A percentile compares a stretch with the other conserved stretches of the same genome.
These are phyloP conservation scores for Ginglymostoma cirratum DNA, from an alignment of 2,113 vertebrate genomes.

Conservation along the genomic window DNA sequence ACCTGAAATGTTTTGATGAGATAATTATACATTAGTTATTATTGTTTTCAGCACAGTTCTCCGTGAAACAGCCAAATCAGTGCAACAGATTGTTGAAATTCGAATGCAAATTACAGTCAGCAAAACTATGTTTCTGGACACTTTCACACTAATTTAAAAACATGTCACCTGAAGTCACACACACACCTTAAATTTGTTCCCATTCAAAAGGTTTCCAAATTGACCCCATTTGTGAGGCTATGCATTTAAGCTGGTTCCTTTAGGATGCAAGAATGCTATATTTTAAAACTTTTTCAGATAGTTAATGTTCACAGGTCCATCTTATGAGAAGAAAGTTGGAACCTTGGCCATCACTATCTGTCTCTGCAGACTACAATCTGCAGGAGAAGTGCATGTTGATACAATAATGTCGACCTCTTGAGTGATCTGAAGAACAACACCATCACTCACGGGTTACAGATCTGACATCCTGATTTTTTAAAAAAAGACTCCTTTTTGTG, in stretches of 20 bases:
- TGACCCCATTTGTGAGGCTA: too few relatives aligned
- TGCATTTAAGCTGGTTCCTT: not conserved
- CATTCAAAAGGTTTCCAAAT: too few relatives aligned
- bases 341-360: not conserved
- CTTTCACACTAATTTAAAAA: too few relatives aligned
- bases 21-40: not conserved
- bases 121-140: too few relatives aligned
- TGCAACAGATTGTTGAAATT: not conserved
- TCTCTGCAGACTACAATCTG: not conserved
- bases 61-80: not conserved
- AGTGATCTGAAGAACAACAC: not conserved
- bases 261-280: too few relatives aligned
- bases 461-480: too few relatives aligned
- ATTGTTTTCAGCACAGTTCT: not conserved
- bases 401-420: not conserved
- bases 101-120: too few relatives aligned
- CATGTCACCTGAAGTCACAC: too few relatives aligned
- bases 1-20: not conserved
- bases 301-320: not conserved
- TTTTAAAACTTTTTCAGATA: too few relatives aligned
- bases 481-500: not conserved
- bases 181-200: not conserved
- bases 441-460: not conserved
- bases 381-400: not conserved
- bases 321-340: not conserved